Evolutionary conservation across 2,113 vertebrate species (phyloP).

Genomic region (Petroica traversi): DNA sequence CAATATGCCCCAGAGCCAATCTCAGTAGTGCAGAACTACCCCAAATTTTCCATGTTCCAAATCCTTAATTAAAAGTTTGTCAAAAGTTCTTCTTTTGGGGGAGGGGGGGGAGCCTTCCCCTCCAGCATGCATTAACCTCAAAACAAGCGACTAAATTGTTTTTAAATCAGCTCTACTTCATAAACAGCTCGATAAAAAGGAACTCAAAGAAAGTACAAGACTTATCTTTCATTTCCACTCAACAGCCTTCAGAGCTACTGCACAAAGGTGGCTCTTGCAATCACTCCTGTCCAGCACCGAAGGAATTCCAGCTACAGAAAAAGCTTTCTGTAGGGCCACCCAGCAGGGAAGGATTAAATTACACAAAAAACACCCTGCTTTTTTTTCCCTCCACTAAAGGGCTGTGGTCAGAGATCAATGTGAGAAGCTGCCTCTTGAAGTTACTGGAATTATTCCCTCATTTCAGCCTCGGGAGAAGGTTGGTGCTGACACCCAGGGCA

Average conservation of each 20-base stretch:
- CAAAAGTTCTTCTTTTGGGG: not conserved
- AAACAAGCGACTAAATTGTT: conserved; percentile 9
- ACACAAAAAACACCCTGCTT: not conserved
- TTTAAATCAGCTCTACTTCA: conserved; percentile 21
- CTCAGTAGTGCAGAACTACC: not conserved
- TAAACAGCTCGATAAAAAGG: conserved; percentile 21
- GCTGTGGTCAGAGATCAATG: conserved; percentile 10
- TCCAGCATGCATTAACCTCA: not conserved
- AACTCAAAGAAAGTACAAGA: conserved; percentile 2
- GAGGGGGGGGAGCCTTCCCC: not conserved
- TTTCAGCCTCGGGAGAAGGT: not conserved
- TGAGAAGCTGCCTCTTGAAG: not conserved
- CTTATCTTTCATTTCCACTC: conserved; percentile 44
- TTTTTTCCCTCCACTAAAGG: not conserved
- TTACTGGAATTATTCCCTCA: not conserved
- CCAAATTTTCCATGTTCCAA: not conserved
- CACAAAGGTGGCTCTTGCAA: not conserved
- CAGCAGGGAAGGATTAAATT: conserved; percentile 35
- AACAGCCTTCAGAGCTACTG: not conserved
- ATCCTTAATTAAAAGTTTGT: conserved; percentile 42
- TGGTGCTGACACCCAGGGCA: not conserved
- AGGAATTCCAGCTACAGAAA: not conserved
- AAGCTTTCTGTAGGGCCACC: not conserved
- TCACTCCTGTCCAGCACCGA: not conserved
- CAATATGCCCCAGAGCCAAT: not conserved